Evolutionary conservation across 2,113 vertebrate species (phyloP).

Genomic region (Petroica traversi): DNA sequence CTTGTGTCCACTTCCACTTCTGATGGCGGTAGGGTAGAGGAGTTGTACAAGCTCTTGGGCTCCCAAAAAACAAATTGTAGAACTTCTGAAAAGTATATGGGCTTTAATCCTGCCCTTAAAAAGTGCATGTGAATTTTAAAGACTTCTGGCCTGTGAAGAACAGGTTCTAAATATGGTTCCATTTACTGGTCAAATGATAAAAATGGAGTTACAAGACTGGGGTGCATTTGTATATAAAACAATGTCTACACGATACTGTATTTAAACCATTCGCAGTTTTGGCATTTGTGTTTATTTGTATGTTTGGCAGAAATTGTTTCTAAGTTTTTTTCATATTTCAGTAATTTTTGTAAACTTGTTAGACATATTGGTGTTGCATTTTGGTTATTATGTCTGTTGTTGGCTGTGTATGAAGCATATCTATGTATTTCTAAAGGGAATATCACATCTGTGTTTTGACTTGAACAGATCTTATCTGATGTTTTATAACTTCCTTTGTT

Average conservation of each 20-base stretch:
- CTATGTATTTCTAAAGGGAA: neutral
- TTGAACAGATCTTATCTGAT: neutral
- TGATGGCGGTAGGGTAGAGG: neutral
- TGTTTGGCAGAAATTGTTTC: constrained; percentile 27
- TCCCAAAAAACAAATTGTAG: neutral
- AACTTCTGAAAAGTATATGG: neutral
- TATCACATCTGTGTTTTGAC: neutral
- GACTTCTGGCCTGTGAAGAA: neutral
- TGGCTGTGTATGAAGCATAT: neutral
- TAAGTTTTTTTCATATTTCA: neutral
- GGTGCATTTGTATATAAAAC: neutral
- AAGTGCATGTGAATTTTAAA: neutral
- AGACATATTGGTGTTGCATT: neutral
- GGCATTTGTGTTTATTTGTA: constrained; percentile 18
- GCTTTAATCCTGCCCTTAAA: neutral
- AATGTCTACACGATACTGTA: neutral
- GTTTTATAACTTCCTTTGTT: neutral
- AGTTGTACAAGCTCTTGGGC: neutral
- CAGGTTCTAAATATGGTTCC: neutral
- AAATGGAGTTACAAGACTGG: neutral
- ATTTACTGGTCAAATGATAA: neutral
- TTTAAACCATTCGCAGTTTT: neutral
- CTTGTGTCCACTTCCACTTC: neutral
- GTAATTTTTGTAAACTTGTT: neutral
- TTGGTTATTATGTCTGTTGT: neutral